Conservation (phyloP, 2,888 invertebrate species). For the Leptopilina syphax region DNA sequence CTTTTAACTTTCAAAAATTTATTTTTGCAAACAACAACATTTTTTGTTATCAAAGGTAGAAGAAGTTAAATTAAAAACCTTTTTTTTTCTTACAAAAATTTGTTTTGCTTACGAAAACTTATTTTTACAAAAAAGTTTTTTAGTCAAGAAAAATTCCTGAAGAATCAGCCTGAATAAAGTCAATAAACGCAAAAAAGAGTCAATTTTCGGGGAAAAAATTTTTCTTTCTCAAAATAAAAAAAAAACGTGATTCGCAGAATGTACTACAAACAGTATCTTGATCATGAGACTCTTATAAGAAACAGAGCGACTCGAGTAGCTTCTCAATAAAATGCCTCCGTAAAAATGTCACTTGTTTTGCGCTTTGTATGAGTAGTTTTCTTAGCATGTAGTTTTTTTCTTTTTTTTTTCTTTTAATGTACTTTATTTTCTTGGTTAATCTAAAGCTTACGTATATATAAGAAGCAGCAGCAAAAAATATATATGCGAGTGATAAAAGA, state of each 20-base stretch:
- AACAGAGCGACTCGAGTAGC: slow-evolving; percentile 61
- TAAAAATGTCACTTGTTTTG: slow-evolving; percentile 59
- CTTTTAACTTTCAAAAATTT: too few relatives aligned
- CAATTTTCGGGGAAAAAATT: too few relatives aligned
- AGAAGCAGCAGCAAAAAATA: slow-evolving; percentile 71
- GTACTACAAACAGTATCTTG: neutral
- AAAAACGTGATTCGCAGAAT: neutral
- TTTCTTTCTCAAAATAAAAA: too few relatives aligned
- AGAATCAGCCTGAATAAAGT: too few relatives aligned
- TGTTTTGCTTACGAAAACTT: too few relatives aligned
- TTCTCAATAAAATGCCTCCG: slow-evolving; percentile 77
- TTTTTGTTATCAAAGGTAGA: too few relatives aligned
- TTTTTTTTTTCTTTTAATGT: slow-evolving; percentile 1
- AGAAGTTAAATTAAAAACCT: too few relatives aligned
- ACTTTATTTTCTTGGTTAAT: slow-evolving; percentile 57
- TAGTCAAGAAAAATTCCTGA: too few relatives aligned
- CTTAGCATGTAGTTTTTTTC: slow-evolving; percentile 50
- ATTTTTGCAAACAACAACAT: too few relatives aligned
- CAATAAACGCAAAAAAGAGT: too few relatives aligned
- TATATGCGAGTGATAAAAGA: slow-evolving; percentile 51
- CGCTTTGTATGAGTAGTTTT: slow-evolving; percentile 50
- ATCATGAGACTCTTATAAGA: slow-evolving; percentile 28
- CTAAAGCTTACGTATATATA: slow-evolving; percentile 73
- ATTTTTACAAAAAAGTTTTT: too few relatives aligned
- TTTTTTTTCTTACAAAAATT: too few relatives aligned